Evolutionary conservation across 2,113 vertebrate genomes (phyloP).

Genomic region (Seriola dumerili): DNA sequence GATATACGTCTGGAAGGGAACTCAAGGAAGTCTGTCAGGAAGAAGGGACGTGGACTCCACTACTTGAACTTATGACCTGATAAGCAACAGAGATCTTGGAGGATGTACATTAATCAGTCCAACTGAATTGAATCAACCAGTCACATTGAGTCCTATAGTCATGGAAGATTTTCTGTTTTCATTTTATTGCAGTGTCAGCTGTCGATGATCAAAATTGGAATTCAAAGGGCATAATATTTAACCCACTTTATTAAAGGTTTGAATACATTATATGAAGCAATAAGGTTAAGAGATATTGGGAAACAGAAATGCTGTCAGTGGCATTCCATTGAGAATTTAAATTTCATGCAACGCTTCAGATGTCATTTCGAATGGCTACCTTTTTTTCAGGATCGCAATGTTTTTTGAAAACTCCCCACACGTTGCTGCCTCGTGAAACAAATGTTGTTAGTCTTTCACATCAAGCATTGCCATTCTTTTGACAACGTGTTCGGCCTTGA

Average conservation of each 20-base stretch:
- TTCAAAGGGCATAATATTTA: neutral
- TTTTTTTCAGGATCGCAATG: neutral
- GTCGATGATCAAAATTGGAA: neutral
- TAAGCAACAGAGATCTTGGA: neutral
- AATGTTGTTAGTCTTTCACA: slow-evolving; percentile 1
- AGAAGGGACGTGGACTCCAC: neutral
- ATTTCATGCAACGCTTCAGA: neutral
- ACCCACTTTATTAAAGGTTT: neutral
- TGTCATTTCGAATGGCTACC: neutral
- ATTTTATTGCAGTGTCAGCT: neutral
- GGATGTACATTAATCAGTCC: neutral
- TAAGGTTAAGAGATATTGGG: neutral
- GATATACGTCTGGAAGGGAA: neutral
- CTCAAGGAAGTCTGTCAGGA: neutral
- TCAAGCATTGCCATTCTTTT: slow-evolving; percentile 11
- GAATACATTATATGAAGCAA: neutral
- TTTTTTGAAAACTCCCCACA: neutral
- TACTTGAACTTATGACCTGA: neutral
- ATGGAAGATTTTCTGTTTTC: neutral
- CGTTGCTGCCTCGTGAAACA: neutral
- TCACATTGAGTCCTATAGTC: neutral
- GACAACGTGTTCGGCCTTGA: slow-evolving; percentile 17
- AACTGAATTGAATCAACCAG: neutral
- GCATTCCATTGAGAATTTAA: neutral
- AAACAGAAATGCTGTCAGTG: neutral